Conservation (phyloP, 2,797 vertebrate species). For the Parauchenoglanis ngamensis region DNA sequence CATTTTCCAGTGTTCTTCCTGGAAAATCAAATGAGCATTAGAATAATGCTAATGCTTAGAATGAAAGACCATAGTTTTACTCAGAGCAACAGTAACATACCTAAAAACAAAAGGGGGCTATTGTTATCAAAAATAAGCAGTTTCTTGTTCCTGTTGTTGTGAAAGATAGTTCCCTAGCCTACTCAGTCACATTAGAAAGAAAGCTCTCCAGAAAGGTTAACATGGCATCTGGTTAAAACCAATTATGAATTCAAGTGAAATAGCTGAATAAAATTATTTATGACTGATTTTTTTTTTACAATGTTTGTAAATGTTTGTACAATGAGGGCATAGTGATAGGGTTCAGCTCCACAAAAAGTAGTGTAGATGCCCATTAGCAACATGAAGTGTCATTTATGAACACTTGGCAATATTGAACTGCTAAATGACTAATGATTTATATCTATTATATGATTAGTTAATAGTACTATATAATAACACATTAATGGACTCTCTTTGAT, state of each 20-base stretch:
- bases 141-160: neutral
- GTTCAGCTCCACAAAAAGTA: neutral
- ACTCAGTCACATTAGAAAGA: neutral
- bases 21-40: neutral
- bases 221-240: neutral
- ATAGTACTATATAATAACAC: neutral
- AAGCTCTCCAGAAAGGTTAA: neutral
- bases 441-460: neutral
- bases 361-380: neutral
- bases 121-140: neutral
- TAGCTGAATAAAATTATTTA: neutral
- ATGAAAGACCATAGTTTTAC: neutral
- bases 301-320: neutral
- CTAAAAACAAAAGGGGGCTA: neutral
- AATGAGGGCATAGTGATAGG: neutral
- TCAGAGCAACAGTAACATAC: neutral
- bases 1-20: neutral
- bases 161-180: neutral
- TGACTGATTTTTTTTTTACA: neutral
- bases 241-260: neutral
- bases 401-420: neutral
- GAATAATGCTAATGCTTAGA: neutral
- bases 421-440: neutral
- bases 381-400: neutral
- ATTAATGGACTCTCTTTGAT: neutral